A percentile compares a stretch with the other conserved stretches of the same genome.
Evolutionary conservation across 1,140 invertebrate species (phyloP).

Genomic region (Microplitis mediator): DNA sequence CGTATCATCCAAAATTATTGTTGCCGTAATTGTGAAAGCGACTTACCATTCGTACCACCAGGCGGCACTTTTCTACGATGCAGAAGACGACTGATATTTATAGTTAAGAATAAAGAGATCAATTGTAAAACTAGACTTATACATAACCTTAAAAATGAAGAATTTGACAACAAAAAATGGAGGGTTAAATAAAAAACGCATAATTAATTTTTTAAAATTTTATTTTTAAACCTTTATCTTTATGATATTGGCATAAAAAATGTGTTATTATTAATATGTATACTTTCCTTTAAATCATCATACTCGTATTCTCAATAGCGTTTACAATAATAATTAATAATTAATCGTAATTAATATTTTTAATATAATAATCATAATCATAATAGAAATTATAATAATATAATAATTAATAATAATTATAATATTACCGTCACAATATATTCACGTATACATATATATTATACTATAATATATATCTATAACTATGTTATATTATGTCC

Average conservation of each 20-base stretch:
- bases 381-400: neutral
- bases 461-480: conserved; percentile 30
- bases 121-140: too few species aligned
- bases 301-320: conserved; percentile 59
- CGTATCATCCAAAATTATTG: too few species aligned
- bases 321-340: conserved; percentile 48
- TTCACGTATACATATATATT: conserved; percentile 14
- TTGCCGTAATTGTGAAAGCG: too few species aligned
- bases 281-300: conserved; percentile 63
- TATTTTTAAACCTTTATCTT: conserved; percentile 56
- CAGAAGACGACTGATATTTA: too few species aligned
- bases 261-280: conserved; percentile 60
- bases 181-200: conserved; percentile 30
- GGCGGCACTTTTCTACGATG: too few species aligned
- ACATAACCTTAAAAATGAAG: too few species aligned
- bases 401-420: conserved; percentile 1
- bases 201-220: conserved; percentile 28
- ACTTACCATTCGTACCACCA: too few species aligned
- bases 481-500: conserved; percentile 47
- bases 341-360: too few species aligned
- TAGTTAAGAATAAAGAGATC: too few species aligned
- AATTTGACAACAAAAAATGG: neutral
- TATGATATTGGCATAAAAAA: conserved; percentile 60
- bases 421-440: conserved; percentile 20
- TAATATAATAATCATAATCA: conserved; percentile 43